These are phyloP conservation scores for Caenorhabditis sp. DNA, from an alignment of 2,888 invertebrate species.

Conservation along the genomic window DNA sequence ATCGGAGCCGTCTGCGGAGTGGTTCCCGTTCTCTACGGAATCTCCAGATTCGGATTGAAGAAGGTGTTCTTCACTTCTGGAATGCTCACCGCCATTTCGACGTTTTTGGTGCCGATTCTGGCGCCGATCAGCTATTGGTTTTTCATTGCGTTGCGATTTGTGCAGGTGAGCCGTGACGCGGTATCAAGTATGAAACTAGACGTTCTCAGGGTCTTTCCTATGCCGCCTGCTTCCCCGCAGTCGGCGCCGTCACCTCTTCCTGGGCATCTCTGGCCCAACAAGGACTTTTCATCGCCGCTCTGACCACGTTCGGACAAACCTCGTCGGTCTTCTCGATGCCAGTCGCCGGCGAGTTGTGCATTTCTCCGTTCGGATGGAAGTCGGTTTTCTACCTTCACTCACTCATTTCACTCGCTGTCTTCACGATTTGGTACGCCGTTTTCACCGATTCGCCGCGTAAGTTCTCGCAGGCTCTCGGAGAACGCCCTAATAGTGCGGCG, in stretches of 20 bases:
- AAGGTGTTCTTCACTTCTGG: constrained; percentile 66
- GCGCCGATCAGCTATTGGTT: constrained; percentile 48
- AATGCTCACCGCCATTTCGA: constrained; percentile 59
- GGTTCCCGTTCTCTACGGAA: constrained; percentile 70
- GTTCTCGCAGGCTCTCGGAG: not conserved
- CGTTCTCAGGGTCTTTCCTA: constrained; percentile 60
- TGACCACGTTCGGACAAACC: constrained; percentile 64
- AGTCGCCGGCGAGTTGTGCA: constrained; percentile 70
- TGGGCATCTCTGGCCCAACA: constrained; percentile 65
- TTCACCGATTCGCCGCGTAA: constrained; percentile 64
- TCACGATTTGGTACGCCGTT: constrained; percentile 64
- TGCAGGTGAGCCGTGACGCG: constrained; percentile 47
- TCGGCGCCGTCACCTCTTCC: constrained; percentile 62
- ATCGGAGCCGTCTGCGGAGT: constrained; percentile 76
- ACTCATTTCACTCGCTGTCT: constrained; percentile 66
- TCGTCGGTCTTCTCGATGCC: constrained; percentile 69
- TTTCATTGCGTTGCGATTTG: constrained; percentile 61
- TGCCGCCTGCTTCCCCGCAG: constrained; percentile 61
- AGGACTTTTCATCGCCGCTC: constrained; percentile 62
- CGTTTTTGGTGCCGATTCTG: constrained; percentile 60
- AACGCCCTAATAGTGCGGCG: not conserved
- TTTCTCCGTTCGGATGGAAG: constrained; percentile 72
- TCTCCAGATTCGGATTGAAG: constrained; percentile 70
- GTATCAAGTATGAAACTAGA: not conserved
- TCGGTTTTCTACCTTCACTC: constrained; percentile 77